Evolutionary conservation across 2,797 vertebrate species (phyloP).

Genomic region (Coregonus sp.): DNA sequence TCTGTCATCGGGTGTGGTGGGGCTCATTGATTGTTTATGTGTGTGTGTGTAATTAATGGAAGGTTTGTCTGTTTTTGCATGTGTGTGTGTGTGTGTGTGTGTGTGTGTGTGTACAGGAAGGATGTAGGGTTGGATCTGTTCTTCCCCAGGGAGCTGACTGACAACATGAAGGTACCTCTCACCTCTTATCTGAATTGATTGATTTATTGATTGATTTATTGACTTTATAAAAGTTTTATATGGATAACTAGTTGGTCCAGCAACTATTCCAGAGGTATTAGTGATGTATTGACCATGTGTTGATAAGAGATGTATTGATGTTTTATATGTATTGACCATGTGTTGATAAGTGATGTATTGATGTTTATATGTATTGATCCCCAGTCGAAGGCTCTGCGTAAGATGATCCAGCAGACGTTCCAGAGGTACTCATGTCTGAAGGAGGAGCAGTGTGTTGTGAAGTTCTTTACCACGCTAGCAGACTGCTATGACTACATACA

Average conservation of each 20-base stretch:
- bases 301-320: not conserved
- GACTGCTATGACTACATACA: constrained; percentile 85
- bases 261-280: not conserved
- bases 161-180: constrained; percentile 79
- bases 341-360: too few relatives aligned
- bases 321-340: too few relatives aligned
- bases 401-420: constrained; percentile 94
- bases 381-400: constrained; percentile 87
- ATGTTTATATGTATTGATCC: not conserved
- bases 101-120: constrained; percentile 72
- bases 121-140: constrained; percentile 91
- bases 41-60: not conserved
- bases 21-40: not conserved
- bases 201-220: not conserved
- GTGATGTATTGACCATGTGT: constrained; percentile 5
- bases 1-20: not conserved
- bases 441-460: constrained; percentile 87
- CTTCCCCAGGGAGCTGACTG: constrained; percentile 86
- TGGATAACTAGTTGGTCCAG: not conserved
- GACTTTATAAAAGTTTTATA: not conserved
- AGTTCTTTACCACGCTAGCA: constrained; percentile 86
- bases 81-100: not conserved
- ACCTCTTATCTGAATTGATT: not conserved
- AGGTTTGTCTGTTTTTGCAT: not conserved
- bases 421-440: constrained; percentile 86